Conservation (phyloP, 2,797 vertebrate genomes). For the Tokudaia muenninki region DNA sequence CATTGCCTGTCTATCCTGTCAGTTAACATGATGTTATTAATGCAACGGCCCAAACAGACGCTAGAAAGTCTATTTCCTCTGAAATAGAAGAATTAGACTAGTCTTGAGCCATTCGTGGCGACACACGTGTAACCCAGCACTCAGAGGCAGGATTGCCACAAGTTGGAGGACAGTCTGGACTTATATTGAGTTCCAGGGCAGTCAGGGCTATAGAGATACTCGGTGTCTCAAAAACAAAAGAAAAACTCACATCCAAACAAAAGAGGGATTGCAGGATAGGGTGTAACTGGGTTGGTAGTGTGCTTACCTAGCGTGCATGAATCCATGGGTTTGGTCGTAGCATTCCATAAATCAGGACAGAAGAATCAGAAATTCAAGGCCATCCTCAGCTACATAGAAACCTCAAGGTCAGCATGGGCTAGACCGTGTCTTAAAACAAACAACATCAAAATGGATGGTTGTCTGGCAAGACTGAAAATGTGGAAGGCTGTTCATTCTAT, state of each 20-base stretch:
- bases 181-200: background rate
- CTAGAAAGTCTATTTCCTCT: background rate
- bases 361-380: background rate
- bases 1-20: background rate
- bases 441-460: background rate
- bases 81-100: background rate
- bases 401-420: background rate
- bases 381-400: background rate
- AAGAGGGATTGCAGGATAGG: background rate
- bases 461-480: background rate
- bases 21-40: background rate
- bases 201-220: background rate
- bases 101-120: background rate
- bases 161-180: background rate
- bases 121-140: background rate
- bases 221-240: background rate
- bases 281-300: background rate
- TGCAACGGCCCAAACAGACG: background rate
- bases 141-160: background rate
- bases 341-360: background rate
- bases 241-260: background rate
- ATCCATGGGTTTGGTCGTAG: background rate
- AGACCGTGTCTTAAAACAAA: background rate
- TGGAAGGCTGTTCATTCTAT: too few species aligned
- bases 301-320: background rate